Evolutionary conservation across 2,888 invertebrate species (phyloP).

Genomic region (Eugnorisma glareosa): DNA sequence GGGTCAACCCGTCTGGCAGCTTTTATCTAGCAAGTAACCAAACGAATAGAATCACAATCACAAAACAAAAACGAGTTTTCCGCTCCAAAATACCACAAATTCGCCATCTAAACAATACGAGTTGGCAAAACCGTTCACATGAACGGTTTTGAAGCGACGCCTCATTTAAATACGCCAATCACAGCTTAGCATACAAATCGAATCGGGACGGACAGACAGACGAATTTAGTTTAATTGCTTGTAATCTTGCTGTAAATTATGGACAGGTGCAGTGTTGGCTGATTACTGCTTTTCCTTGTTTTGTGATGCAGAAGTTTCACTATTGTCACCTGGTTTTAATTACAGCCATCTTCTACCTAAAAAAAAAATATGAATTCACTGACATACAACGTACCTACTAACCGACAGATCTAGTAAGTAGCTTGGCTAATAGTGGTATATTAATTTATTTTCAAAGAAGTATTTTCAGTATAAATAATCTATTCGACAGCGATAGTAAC

Average conservation of each 20-base stretch:
- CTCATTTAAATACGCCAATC: constrained; percentile 70
- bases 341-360: not conserved
- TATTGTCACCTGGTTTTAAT: not conserved
- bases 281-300: constrained; percentile 4
- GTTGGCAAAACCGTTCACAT: constrained; percentile 56
- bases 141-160: constrained; percentile 57
- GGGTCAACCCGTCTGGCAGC: not conserved
- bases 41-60: constrained; percentile 52
- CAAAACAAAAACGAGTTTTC: constrained; percentile 48
- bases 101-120: constrained; percentile 57
- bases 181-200: constrained; percentile 71
- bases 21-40: constrained; percentile 3
- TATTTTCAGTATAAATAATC: not conserved
- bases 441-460: not conserved
- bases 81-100: constrained; percentile 45
- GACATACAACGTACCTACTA: not conserved
- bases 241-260: constrained; percentile 64
- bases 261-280: constrained; percentile 28
- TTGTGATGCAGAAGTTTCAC: not conserved
- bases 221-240: constrained; percentile 68
- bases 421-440: not conserved
- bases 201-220: constrained; percentile 61
- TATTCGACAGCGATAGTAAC: not conserved
- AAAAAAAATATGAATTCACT: not conserved
- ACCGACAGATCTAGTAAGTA: not conserved